A percentile compares a stretch with the other conserved stretches of the same genome.
Evolutionary conservation across 1,140 invertebrate genomes (phyloP).

Genomic region (Lordiphosa collinella): DNA sequence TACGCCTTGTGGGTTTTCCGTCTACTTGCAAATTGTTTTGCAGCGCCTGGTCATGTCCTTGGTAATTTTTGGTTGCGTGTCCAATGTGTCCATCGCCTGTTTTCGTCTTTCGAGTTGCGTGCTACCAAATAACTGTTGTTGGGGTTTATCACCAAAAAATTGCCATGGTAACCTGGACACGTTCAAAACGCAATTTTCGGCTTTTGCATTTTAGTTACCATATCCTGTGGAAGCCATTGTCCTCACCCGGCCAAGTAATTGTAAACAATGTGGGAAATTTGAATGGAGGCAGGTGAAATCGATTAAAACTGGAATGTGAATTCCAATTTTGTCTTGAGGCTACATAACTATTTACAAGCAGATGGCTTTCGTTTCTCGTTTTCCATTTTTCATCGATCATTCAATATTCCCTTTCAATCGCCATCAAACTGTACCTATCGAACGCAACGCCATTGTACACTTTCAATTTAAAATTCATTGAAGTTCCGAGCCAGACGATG

Average conservation of each 20-base stretch:
- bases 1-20: slow-evolving; percentile 31
- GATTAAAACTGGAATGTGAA: slow-evolving; percentile 4
- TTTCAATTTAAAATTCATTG: slow-evolving; percentile 75
- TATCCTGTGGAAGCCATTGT: slow-evolving; percentile 3
- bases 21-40: slow-evolving; percentile 28
- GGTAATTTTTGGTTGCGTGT: slow-evolving; percentile 65
- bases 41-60: slow-evolving; percentile 43
- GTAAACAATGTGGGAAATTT: slow-evolving; percentile 38
- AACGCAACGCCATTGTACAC: slow-evolving; percentile 19
- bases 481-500: slow-evolving; percentile 54
- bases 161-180: slow-evolving; percentile 46
- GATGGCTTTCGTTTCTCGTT: background rate
- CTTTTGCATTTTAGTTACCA: slow-evolving; percentile 55
- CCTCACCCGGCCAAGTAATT: background rate
- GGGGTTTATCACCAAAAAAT: slow-evolving; percentile 42
- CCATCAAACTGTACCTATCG: slow-evolving; percentile 8
- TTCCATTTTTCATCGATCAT: no score
- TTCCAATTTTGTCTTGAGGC: background rate
- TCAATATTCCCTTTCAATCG: background rate
- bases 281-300: slow-evolving; percentile 27
- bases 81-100: slow-evolving; percentile 33
- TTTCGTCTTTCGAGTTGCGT: slow-evolving; percentile 46
- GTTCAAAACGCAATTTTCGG: slow-evolving; percentile 54
- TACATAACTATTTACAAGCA: background rate
- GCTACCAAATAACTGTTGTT: slow-evolving; percentile 59